phyloP scores from a whole-genome alignment of 2,888 invertebrate genomes.

The Apeira syringaria region DNA sequence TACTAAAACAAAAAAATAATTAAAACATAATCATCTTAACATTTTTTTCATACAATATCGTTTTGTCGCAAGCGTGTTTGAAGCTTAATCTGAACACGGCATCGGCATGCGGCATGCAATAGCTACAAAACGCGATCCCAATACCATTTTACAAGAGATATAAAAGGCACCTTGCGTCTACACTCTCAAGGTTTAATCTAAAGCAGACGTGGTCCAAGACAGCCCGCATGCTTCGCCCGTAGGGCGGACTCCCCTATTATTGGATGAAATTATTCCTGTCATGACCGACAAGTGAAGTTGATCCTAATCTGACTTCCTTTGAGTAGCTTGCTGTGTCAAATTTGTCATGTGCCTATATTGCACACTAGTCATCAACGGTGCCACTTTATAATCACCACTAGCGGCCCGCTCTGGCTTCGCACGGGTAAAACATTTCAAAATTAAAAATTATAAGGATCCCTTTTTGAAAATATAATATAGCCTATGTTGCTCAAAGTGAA shows the following conservation, averaged over 20 bases:
- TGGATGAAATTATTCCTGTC: slow-evolving; percentile 66
- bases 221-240: slow-evolving; percentile 58
- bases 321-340: background rate
- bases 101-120: slow-evolving; percentile 60
- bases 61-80: slow-evolving; percentile 31
- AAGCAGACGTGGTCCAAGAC: slow-evolving; percentile 1
- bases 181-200: slow-evolving; percentile 10
- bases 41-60: slow-evolving; percentile 6
- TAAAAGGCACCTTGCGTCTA: slow-evolving; percentile 7
- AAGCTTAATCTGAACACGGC: slow-evolving; percentile 46
- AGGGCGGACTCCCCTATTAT: slow-evolving; percentile 64
- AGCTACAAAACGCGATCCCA: slow-evolving; percentile 23
- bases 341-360: too few relatives aligned
- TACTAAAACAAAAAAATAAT: too few relatives aligned
- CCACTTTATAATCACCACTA: too few relatives aligned
- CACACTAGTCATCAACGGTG: too few relatives aligned
- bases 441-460: too few relatives aligned
- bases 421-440: too few relatives aligned
- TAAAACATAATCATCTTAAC: too few relatives aligned
- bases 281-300: slow-evolving; percentile 55
- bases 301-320: slow-evolving; percentile 61
- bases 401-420: too few relatives aligned
- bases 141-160: slow-evolving; percentile 1
- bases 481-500: too few relatives aligned
- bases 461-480: too few relatives aligned